Evolutionary conservation across 1,140 invertebrate species (phyloP).

Genomic region (Venustaconcha ellipsiformis): DNA sequence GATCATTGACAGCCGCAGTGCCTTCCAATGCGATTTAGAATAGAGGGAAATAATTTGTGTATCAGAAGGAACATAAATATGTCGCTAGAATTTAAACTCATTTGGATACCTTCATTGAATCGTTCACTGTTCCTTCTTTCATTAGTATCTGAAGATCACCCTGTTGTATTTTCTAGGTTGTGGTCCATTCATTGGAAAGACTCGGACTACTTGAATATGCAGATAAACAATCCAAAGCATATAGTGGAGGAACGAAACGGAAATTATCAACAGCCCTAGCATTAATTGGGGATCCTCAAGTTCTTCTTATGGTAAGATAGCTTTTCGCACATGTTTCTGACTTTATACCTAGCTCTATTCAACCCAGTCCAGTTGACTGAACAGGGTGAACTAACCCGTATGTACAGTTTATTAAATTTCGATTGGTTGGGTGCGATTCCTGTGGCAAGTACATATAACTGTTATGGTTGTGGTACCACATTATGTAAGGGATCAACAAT

Average conservation of each 20-base stretch:
- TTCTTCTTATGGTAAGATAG: constrained; percentile 79
- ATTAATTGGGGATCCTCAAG: constrained; percentile 78
- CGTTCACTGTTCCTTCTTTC: neutral
- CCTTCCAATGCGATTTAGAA: neutral
- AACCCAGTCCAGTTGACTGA: no score
- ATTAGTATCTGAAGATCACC: neutral
- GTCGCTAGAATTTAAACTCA: neutral
- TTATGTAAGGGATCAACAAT: no score
- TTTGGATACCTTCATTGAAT: neutral
- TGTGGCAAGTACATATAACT: no score
- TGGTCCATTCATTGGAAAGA: constrained; percentile 67
- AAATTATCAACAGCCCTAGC: constrained; percentile 73
- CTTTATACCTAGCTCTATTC: no score
- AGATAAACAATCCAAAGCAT: constrained; percentile 68
- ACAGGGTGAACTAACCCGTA: no score
- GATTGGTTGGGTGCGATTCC: no score
- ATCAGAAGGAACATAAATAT: neutral
- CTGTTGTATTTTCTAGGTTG: constrained; percentile 61
- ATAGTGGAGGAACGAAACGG: constrained; percentile 76
- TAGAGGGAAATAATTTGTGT: neutral
- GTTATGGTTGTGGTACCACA: no score
- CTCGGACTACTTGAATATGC: constrained; percentile 60
- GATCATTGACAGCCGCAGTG: no score
- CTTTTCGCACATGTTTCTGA: no score
- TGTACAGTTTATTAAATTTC: no score